Conservation (phyloP, 2,888 invertebrate species). For the Emmelina monodactyla region DNA sequence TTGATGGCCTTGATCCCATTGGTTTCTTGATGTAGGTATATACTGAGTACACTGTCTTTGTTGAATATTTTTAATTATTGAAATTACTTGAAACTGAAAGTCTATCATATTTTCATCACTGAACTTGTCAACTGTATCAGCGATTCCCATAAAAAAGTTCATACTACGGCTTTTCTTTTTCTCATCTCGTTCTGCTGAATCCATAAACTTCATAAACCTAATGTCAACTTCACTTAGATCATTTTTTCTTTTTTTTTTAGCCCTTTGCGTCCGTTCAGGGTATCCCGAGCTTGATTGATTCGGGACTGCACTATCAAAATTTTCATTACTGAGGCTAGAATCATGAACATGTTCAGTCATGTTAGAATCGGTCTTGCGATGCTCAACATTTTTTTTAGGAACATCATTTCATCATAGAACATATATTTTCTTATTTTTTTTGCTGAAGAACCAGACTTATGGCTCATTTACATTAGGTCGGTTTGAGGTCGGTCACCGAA, state of each 20-base stretch:
- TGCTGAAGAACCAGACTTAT: slow-evolving; percentile 13
- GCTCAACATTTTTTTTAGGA: slow-evolving; percentile 11
- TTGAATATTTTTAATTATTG: slow-evolving; percentile 17
- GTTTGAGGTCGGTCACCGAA: slow-evolving; percentile 16
- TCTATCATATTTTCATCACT: slow-evolving; percentile 18
- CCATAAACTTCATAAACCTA: slow-evolving; percentile 16
- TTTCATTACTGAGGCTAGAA: slow-evolving; percentile 15
- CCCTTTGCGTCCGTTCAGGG: slow-evolving; percentile 15
- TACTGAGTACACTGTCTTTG: slow-evolving; percentile 17
- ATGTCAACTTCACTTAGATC: slow-evolving; percentile 16
- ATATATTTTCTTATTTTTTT: slow-evolving; percentile 13
- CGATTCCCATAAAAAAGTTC: slow-evolving; percentile 17
- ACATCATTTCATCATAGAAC: slow-evolving; percentile 11
- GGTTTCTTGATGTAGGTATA: slow-evolving; percentile 18
- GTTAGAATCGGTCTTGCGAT: slow-evolving; percentile 18
- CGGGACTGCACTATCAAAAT: slow-evolving; percentile 16
- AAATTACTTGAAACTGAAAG: slow-evolving; percentile 18
- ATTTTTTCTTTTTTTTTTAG: slow-evolving; percentile 14
- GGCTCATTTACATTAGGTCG: slow-evolving; percentile 15
- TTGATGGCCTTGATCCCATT: slow-evolving; percentile 18
- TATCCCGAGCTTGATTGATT: slow-evolving; percentile 17
- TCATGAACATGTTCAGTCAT: slow-evolving; percentile 17
- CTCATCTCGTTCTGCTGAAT: slow-evolving; percentile 17
- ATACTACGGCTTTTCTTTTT: slow-evolving; percentile 18
- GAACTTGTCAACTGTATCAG: slow-evolving; percentile 18